phyloP scores from a whole-genome alignment of 2,888 invertebrate genomes.

The Drosophila atroscutellata region DNA sequence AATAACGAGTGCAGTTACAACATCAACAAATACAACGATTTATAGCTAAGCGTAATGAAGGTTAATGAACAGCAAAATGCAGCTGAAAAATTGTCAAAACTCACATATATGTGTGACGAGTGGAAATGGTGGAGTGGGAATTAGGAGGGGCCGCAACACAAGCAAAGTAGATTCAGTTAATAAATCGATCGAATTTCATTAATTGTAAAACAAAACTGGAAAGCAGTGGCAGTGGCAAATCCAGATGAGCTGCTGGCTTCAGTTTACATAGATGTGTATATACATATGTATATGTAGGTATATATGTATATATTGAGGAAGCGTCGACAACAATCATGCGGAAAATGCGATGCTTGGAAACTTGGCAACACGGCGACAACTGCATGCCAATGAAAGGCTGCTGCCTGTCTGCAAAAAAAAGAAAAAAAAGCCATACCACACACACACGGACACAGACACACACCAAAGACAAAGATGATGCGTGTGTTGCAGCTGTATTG shows the following conservation, averaged over 20 bases:
- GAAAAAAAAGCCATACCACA: slow-evolving; percentile 12
- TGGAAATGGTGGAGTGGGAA: background rate
- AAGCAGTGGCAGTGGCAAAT: slow-evolving; percentile 18
- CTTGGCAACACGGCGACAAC: slow-evolving; percentile 61
- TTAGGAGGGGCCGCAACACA: slow-evolving; percentile 19
- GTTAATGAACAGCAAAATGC: slow-evolving; percentile 73
- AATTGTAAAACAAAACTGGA: slow-evolving; percentile 79
- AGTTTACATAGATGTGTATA: slow-evolving; percentile 9
- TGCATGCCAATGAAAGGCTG: slow-evolving; percentile 66
- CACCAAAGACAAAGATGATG: slow-evolving; percentile 19
- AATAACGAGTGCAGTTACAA: slow-evolving; percentile 29
- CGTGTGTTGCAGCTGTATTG: slow-evolving; percentile 29
- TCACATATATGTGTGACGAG: slow-evolving; percentile 5
- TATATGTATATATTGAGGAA: slow-evolving; percentile 53
- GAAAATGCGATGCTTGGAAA: slow-evolving; percentile 62
- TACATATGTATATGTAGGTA: background rate
- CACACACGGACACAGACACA: slow-evolving; percentile 18
- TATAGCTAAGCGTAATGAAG: slow-evolving; percentile 70
- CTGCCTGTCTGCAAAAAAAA: slow-evolving; percentile 35
- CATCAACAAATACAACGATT: slow-evolving; percentile 36
- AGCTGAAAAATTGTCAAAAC: slow-evolving; percentile 48
- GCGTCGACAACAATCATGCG: slow-evolving; percentile 67
- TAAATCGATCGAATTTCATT: slow-evolving; percentile 83
- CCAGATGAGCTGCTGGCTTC: slow-evolving; percentile 31
- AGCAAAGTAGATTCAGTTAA: slow-evolving; percentile 68